phyloP scores from a whole-genome alignment of 2,113 vertebrate genomes.

The Gallinago jamesoni region DNA sequence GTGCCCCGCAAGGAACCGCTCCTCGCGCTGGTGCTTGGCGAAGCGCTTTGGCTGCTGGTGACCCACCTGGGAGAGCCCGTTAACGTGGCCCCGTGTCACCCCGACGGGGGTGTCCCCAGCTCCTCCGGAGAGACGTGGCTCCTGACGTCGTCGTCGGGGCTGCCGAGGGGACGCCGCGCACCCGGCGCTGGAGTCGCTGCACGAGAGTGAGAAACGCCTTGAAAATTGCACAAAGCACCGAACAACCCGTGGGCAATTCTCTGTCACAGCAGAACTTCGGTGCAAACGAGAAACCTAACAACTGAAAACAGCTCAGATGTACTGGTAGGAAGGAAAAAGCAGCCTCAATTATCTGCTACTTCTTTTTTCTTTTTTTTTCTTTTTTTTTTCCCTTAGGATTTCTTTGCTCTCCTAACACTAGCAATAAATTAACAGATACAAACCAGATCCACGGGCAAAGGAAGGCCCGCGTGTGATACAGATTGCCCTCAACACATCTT shows the following conservation, averaged over 20 bases:
- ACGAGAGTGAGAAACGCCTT: conserved; percentile 3
- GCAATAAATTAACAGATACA: neutral
- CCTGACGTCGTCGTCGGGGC: neutral
- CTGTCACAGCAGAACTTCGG: conserved; percentile 40
- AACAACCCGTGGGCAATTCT: conserved; percentile 48
- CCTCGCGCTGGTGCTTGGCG: neutral
- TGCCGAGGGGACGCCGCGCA: neutral
- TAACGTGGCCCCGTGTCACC: fast-evolving
- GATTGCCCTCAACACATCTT: neutral
- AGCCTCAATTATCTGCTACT: neutral
- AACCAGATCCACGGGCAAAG: neutral
- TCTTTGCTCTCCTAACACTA: neutral
- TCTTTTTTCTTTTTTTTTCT: neutral
- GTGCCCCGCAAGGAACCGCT: neutral
- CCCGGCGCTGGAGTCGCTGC: neutral
- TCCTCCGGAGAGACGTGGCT: neutral
- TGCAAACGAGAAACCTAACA: conserved; percentile 56
- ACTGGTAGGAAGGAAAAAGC: conserved; percentile 10
- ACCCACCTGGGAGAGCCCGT: neutral
- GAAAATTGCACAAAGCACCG: conserved; percentile 24
- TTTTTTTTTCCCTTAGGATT: neutral
- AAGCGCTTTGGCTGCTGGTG: neutral
- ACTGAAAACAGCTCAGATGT: conserved; percentile 52
- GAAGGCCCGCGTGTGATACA: neutral
- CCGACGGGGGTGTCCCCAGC: neutral